Percentiles rank a stretch among this genome's conserved stretches.
phyloP scores from a whole-genome alignment of 2,113 vertebrate genomes.

The Percina caprodes region DNA sequence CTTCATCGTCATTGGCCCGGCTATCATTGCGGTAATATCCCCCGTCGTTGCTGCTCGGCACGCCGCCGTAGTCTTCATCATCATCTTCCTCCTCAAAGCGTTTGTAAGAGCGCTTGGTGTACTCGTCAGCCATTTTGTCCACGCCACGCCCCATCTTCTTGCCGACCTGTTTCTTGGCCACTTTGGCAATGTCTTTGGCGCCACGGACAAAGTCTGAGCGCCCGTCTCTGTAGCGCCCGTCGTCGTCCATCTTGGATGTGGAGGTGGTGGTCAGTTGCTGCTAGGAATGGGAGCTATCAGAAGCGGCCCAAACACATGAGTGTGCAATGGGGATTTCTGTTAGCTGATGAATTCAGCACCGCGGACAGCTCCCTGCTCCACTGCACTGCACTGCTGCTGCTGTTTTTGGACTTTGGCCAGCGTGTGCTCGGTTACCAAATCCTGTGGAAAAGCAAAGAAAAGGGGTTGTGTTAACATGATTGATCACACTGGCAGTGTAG shows the following conservation, averaged over 20 bases:
- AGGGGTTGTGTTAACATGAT: slow-evolving; percentile 20
- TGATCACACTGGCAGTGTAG: background rate
- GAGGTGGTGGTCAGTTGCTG: slow-evolving; percentile 50
- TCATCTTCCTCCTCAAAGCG: slow-evolving; percentile 97
- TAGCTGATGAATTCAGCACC: slow-evolving; percentile 66
- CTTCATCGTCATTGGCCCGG: slow-evolving; percentile 89
- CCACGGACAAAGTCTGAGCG: slow-evolving; percentile 96
- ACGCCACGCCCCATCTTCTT: slow-evolving; percentile 92
- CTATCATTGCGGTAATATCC: slow-evolving; percentile 89
- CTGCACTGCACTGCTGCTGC: slow-evolving; percentile 25
- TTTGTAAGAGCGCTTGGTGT: slow-evolving; percentile 93
- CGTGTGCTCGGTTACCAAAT: slow-evolving; percentile 1
- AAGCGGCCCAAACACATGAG: slow-evolving; percentile 73
- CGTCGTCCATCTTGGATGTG: slow-evolving; percentile 89
- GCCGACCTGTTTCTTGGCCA: slow-evolving; percentile 93
- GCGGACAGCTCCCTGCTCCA: slow-evolving; percentile 62
- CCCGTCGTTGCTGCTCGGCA: slow-evolving; percentile 77
- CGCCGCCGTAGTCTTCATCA: slow-evolving; percentile 87
- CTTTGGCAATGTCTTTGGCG: slow-evolving; percentile 97
- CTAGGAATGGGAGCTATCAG: slow-evolving; percentile 66
- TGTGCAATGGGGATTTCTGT: slow-evolving; percentile 48
- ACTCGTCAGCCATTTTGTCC: slow-evolving; percentile 93
- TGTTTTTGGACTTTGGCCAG: slow-evolving; percentile 5
- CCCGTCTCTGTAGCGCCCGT: slow-evolving; percentile 86
- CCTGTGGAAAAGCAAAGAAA: slow-evolving; percentile 51